phyloP scores from a whole-genome alignment of 2,113 vertebrate species.

The Oreocharis arfaki region DNA sequence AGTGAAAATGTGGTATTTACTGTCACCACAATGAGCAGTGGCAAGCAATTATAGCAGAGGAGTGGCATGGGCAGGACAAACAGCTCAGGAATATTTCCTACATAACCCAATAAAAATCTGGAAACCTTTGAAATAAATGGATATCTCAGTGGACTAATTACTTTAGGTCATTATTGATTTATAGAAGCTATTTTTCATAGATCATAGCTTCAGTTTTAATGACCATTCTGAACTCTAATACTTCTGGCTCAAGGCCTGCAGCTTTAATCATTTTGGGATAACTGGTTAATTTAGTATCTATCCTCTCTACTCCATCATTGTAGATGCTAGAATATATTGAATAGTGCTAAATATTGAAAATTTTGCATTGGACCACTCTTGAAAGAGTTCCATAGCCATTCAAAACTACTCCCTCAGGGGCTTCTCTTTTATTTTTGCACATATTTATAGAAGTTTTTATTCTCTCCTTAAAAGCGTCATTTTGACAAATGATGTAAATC shows the following conservation, averaged over 20 bases:
- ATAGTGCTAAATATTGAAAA: not conserved
- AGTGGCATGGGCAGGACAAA: not conserved
- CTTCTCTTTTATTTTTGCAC: not conserved
- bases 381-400: not conserved
- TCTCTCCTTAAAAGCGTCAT: not conserved
- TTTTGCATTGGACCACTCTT: not conserved
- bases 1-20: not conserved
- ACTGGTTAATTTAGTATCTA: not conserved
- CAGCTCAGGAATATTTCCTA: not conserved
- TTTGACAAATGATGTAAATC: not conserved
- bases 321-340: not conserved
- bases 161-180: not conserved
- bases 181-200: not conserved
- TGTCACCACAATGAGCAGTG: not conserved
- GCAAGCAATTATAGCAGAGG: not conserved
- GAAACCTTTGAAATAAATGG: not conserved
- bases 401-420: not conserved
- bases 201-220: not conserved
- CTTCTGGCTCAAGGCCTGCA: not conserved
- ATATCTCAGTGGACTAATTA: not conserved
- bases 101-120: not conserved
- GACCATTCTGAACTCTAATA: not conserved
- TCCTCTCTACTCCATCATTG: not conserved
- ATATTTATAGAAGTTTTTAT: not conserved
- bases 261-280: not conserved